These are phyloP conservation scores for Teleogryllus occipitalis DNA, from an alignment of 1,140 invertebrate genomes.

Conservation along the genomic window DNA sequence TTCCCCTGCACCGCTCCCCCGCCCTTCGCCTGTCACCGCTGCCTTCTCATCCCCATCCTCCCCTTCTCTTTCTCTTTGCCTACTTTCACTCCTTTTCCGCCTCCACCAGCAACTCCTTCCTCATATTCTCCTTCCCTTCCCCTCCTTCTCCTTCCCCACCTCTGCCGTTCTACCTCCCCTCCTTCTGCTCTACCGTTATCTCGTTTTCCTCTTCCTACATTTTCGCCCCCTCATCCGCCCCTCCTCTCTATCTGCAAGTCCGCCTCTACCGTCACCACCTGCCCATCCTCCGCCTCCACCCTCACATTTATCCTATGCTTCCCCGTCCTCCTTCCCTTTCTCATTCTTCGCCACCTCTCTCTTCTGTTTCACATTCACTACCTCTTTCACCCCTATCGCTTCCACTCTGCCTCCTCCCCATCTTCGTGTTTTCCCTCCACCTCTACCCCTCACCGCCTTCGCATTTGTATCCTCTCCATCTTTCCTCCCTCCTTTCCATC, in stretches of 20 bases:
- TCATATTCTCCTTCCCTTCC: no score
- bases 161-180: no score
- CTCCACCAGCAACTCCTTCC: no score
- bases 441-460: slow-evolving; percentile 31
- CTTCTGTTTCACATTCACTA: slow-evolving; percentile 27
- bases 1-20: no score
- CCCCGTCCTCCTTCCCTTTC: neutral
- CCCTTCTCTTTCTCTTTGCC: no score
- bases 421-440: slow-evolving; percentile 17
- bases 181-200: neutral
- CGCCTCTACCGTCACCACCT: no score
- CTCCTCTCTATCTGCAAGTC: no score
- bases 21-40: no score
- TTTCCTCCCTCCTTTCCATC: slow-evolving; percentile 17
- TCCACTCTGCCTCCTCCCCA: slow-evolving; percentile 26
- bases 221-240: no score
- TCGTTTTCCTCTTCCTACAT: neutral
- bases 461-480: slow-evolving; percentile 25
- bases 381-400: slow-evolving; percentile 31
- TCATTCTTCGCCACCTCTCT: slow-evolving; percentile 10
- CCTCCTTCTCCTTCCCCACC: no score
- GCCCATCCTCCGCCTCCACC: neutral
- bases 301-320: neutral
- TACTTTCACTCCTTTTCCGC: no score
- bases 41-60: no score